Evolutionary conservation across 1,140 invertebrate species (phyloP).

Genomic region (Drosophila busckii): DNA sequence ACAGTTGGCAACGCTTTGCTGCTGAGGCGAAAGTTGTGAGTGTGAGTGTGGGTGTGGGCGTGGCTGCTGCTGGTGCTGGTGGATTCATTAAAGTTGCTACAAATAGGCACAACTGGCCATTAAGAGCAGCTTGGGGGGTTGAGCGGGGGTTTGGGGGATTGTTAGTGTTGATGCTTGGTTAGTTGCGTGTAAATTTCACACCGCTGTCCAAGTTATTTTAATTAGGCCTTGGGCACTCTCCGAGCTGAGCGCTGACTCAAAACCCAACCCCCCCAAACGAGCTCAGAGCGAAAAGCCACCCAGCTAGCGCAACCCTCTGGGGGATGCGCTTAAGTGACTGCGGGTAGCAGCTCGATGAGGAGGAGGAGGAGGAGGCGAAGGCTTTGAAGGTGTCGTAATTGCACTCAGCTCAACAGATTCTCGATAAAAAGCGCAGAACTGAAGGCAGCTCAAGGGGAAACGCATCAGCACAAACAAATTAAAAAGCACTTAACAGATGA

Average conservation of each 20-base stretch:
- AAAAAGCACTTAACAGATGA: slow-evolving; percentile 67
- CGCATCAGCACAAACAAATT: slow-evolving; percentile 61
- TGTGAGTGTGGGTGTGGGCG: background rate
- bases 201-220: slow-evolving; percentile 65
- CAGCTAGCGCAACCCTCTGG: background rate
- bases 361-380: slow-evolving; percentile 1
- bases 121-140: slow-evolving; percentile 16
- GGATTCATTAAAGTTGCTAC: slow-evolving; percentile 54
- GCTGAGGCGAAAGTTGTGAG: background rate
- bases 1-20: slow-evolving; percentile 21
- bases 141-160: background rate
- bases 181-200: slow-evolving; percentile 41
- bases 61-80: slow-evolving; percentile 35
- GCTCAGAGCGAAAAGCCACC: slow-evolving; percentile 4
- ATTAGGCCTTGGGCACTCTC: slow-evolving; percentile 50
- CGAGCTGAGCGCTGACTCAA: too few relatives aligned
- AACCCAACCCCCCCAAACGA: background rate
- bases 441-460: background rate
- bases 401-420: slow-evolving; percentile 65
- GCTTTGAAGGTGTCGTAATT: slow-evolving; percentile 74
- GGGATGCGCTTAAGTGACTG: slow-evolving; percentile 63
- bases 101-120: slow-evolving; percentile 49
- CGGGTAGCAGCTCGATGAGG: slow-evolving; percentile 8
- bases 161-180: slow-evolving; percentile 19
- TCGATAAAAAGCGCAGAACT: slow-evolving; percentile 48